Percentiles rank a stretch among this genome's conserved stretches.
Evolutionary conservation across 1,140 invertebrate genomes (phyloP).

Genomic region (Uloborus diversus): DNA sequence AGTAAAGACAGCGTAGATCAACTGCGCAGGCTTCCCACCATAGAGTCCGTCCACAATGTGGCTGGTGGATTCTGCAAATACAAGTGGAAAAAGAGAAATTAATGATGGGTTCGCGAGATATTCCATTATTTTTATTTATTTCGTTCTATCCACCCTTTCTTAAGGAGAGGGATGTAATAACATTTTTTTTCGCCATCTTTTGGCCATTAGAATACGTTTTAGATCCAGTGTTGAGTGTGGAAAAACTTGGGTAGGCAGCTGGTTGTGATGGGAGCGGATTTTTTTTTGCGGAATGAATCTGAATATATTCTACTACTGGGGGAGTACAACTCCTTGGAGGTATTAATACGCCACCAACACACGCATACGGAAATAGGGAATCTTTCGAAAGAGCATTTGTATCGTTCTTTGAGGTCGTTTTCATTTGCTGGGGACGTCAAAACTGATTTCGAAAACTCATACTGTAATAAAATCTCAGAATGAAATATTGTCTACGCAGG

Average conservation of each 20-base stretch:
- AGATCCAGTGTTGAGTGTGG: slow-evolving; percentile 8
- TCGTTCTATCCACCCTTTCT: neutral
- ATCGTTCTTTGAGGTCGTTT: no score
- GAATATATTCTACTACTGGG: slow-evolving; percentile 20
- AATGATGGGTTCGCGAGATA: slow-evolving; percentile 38
- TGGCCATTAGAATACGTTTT: slow-evolving; percentile 24
- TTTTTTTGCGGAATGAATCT: neutral
- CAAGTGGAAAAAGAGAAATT: slow-evolving; percentile 57
- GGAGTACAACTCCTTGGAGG: neutral
- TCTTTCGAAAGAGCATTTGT: no score
- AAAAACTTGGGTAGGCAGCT: slow-evolving; percentile 1
- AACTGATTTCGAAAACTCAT: no score
- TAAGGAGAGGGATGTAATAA: slow-evolving; percentile 6
- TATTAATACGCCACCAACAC: slow-evolving; percentile 10
- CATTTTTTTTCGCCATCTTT: neutral
- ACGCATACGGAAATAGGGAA: neutral
- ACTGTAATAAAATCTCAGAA: no score
- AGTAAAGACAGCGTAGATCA: slow-evolving; percentile 96
- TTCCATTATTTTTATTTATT: slow-evolving; percentile 44
- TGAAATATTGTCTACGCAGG: no score
- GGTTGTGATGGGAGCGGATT: slow-evolving; percentile 7
- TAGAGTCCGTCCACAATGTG: slow-evolving; percentile 78
- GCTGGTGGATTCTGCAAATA: slow-evolving; percentile 80
- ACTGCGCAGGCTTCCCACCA: slow-evolving; percentile 73
- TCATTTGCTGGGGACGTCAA: no score